Percentiles rank a stretch among this genome's conserved stretches.
These are phyloP conservation scores for Hormiphora californensis DNA, from an alignment of 37 sponge, comb jelly and placozoan species.

Conservation along the genomic window DNA sequence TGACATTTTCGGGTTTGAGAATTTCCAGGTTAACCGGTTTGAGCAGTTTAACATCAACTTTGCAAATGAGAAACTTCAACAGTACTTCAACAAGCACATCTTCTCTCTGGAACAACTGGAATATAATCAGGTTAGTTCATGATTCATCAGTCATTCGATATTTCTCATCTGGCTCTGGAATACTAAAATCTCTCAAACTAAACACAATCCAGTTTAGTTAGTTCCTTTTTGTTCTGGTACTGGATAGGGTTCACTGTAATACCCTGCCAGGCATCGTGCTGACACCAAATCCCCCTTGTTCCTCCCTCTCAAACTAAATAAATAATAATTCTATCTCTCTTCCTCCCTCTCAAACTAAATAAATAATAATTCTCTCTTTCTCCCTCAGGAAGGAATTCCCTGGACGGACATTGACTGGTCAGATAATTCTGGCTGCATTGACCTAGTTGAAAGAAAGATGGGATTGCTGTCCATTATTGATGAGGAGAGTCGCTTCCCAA, in stretches of 20 bases:
- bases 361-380: neutral
- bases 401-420: slow-evolving; percentile 99
- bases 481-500: slow-evolving; percentile 97
- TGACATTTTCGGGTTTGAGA: slow-evolving; percentile 98
- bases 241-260: too few species aligned
- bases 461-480: slow-evolving; percentile 89
- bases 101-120: slow-evolving; percentile 99
- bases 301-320: too few species aligned
- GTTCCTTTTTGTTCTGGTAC: too few species aligned
- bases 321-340: too few species aligned
- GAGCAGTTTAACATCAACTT: slow-evolving; percentile 99
- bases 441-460: slow-evolving; percentile 93
- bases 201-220: too few species aligned
- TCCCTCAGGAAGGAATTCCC: slow-evolving; percentile 85
- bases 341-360: too few species aligned
- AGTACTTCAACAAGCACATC: slow-evolving; percentile 99
- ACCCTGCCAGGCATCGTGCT: too few species aligned
- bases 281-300: too few species aligned
- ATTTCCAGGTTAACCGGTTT: slow-evolving; percentile 86
- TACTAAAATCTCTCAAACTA: too few species aligned
- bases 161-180: too few species aligned
- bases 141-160: too few species aligned
- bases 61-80: slow-evolving; percentile 99
- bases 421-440: slow-evolving; percentile 93
- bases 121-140: slow-evolving; percentile 77